Evolutionary conservation across 2,888 invertebrate species (phyloP).

Genomic region (Abrostola triplasia): DNA sequence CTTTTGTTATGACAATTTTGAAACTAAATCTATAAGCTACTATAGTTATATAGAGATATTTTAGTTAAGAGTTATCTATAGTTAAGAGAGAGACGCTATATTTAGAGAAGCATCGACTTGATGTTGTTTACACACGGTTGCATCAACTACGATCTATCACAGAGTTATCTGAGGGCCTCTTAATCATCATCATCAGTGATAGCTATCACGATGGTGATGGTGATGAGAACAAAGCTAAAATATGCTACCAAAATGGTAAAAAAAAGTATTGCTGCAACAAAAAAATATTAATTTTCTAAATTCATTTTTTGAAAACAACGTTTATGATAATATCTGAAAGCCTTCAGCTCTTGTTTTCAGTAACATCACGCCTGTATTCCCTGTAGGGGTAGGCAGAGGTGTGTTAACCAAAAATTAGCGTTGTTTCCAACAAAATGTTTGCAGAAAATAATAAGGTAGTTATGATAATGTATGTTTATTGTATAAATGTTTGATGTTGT

Average conservation of each 20-base stretch:
- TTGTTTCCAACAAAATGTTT: slow-evolving; percentile 10
- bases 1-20: too few relatives aligned
- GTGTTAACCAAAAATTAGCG: too few relatives aligned
- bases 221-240: neutral
- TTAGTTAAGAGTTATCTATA: too few relatives aligned
- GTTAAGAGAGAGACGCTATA: too few relatives aligned
- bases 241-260: slow-evolving; percentile 4
- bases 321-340: neutral
- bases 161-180: neutral
- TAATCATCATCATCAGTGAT: neutral
- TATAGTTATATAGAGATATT: too few relatives aligned
- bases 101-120: slow-evolving; percentile 56
- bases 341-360: too few relatives aligned
- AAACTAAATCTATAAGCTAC: too few relatives aligned
- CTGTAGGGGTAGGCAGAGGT: too few relatives aligned
- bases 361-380: too few relatives aligned
- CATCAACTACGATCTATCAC: slow-evolving; percentile 33
- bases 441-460: slow-evolving; percentile 25
- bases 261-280: slow-evolving; percentile 33
- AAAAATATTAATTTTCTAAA: slow-evolving; percentile 10
- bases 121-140: slow-evolving; percentile 33
- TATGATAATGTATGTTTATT: slow-evolving; percentile 44
- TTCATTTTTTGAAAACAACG: slow-evolving; percentile 3
- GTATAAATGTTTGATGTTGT: slow-evolving; percentile 50
- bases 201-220: neutral